phyloP scores from a whole-genome alignment of 53 echinoderm and acorn worm genomes.

The Patiria pectinifera region DNA sequence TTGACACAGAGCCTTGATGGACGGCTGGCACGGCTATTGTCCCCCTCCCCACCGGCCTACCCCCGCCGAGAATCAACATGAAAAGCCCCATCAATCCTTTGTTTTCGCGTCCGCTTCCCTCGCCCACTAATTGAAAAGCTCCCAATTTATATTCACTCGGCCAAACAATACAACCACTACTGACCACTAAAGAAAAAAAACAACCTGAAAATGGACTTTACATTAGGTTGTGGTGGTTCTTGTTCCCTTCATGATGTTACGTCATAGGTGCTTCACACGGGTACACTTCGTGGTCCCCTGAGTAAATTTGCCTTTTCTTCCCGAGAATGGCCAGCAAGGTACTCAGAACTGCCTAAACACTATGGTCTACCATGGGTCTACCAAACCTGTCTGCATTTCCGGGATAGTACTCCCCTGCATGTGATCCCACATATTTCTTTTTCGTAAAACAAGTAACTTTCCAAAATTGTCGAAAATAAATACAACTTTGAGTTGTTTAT shows the following conservation, averaged over 20 bases:
- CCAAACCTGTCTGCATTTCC: neutral
- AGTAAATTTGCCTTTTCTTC: constrained; percentile 27
- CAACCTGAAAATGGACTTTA: neutral
- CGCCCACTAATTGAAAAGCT: constrained; percentile 25
- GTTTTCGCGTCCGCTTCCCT: constrained; percentile 41
- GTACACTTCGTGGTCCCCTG: constrained; percentile 40
- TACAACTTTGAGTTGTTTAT: neutral
- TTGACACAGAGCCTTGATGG: constrained; percentile 23
- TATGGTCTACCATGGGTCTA: neutral
- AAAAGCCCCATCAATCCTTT: constrained; percentile 14
- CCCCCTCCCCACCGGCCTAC: neutral
- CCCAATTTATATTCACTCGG: constrained; percentile 5
- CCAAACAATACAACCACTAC: constrained; percentile 19
- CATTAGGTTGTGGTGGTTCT: neutral
- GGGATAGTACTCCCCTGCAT: neutral
- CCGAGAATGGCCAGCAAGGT: neutral
- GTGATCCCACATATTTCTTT: neutral
- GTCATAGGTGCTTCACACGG: neutral
- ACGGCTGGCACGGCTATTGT: constrained; percentile 32
- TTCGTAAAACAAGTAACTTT: neutral
- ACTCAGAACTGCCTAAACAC: no score
- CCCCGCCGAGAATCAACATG: constrained; percentile 1
- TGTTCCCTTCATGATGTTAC: neutral
- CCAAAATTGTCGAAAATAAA: no score
- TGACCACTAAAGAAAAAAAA: neutral